A percentile compares a stretch with the other conserved stretches of the same genome.
Conservation (phyloP, 2,888 invertebrate species). For the Agrochola macilenta region DNA sequence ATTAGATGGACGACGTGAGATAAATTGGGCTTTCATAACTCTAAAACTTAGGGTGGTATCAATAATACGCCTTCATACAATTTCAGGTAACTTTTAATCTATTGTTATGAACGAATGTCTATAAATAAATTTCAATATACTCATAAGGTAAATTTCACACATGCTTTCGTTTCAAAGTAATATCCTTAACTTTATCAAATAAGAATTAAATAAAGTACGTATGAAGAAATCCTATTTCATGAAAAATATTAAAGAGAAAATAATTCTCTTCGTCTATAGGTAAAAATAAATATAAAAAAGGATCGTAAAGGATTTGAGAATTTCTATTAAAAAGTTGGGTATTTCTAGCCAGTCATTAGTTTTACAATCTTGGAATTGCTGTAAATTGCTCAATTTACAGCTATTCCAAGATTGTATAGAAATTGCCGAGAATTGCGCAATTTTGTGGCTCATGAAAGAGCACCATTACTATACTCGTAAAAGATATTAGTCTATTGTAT, state of each 20-base stretch:
- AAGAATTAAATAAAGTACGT: neutral
- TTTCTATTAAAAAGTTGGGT: too few relatives aligned
- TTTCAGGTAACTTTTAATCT: neutral
- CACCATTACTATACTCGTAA: too few relatives aligned
- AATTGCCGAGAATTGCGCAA: too few relatives aligned
- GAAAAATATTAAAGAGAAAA: constrained; percentile 4
- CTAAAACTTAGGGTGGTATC: neutral
- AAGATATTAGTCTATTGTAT: neutral
- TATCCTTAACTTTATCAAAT: neutral
- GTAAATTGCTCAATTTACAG: too few relatives aligned
- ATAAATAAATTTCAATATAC: constrained; percentile 15
- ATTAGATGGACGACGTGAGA: neutral
- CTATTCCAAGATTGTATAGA: too few relatives aligned
- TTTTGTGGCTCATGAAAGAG: too few relatives aligned
- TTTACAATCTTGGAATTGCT: too few relatives aligned
- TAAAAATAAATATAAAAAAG: neutral
- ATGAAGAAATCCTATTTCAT: neutral
- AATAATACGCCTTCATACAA: neutral
- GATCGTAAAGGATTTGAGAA: neutral
- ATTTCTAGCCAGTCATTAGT: neutral
- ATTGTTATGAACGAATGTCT: neutral
- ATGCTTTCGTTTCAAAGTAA: neutral
- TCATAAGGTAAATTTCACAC: neutral
- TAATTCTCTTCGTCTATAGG: neutral
- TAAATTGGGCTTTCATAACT: neutral